Conservation (phyloP, 2,113 vertebrate species). For the Podocnemis expansa region DNA sequence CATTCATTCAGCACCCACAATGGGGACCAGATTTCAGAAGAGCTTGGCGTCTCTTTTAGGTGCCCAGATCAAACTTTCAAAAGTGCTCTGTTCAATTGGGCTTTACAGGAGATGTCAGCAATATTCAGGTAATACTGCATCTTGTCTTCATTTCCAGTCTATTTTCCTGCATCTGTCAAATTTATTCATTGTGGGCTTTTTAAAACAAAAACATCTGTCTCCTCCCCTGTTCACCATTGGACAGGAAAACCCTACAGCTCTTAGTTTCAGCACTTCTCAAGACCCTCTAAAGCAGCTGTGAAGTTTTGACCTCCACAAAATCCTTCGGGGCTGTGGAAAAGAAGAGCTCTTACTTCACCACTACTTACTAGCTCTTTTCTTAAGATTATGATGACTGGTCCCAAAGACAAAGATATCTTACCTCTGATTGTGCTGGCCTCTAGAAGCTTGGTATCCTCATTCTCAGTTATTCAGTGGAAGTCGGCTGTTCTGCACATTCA, state of each 20-base stretch:
- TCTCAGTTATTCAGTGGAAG: neutral
- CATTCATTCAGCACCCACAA: neutral
- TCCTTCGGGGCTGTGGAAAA: neutral
- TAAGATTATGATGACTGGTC: neutral
- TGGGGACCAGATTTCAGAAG: conserved; percentile 16
- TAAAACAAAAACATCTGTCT: neutral
- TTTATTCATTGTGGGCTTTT: neutral
- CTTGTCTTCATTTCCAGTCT: neutral
- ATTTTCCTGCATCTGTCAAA: neutral
- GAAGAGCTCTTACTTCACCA: neutral
- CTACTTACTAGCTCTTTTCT: neutral
- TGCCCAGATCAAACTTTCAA: conserved; percentile 2
- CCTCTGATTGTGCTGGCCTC: neutral
- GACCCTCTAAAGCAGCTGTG: neutral
- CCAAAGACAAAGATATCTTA: neutral
- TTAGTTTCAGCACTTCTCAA: neutral
- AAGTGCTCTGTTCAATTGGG: conserved; percentile 34
- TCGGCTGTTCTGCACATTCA: neutral
- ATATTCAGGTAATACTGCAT: neutral
- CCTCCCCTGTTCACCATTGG: neutral
- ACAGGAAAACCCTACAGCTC: neutral
- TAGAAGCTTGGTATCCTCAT: neutral
- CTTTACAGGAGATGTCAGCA: conserved; percentile 19
- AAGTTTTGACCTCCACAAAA: neutral
- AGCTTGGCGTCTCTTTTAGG: conserved; percentile 10